Percentiles rank a stretch among this genome's conserved stretches.
Evolutionary conservation across 2,113 vertebrate species (phyloP).

Genomic region (Nerophis lumbriciformis): DNA sequence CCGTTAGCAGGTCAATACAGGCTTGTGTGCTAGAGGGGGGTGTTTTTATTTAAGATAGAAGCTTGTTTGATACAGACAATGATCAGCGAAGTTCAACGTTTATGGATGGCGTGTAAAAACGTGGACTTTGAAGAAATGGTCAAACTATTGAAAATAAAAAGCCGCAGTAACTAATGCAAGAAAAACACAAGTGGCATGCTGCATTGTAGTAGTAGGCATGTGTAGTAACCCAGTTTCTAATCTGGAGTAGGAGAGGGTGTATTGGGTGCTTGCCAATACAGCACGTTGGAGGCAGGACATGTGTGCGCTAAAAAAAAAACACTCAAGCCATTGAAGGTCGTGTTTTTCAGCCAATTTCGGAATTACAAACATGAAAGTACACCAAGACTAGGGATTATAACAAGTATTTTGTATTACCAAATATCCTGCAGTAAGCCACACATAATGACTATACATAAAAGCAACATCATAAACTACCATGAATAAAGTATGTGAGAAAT

Average conservation of each 20-base stretch:
- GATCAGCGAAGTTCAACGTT: too few relatives aligned
- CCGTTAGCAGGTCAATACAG: slow-evolving; percentile 67
- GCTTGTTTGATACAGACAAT: background rate
- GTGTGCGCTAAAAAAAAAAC: slow-evolving; percentile 32
- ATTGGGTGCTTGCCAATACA: slow-evolving; percentile 43
- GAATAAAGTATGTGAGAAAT: background rate
- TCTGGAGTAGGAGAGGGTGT: slow-evolving; percentile 30
- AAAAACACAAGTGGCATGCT: background rate
- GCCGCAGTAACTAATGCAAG: too few relatives aligned
- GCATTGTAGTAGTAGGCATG: background rate
- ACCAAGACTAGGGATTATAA: too few relatives aligned
- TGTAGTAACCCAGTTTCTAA: slow-evolving; percentile 15
- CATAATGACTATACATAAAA: background rate
- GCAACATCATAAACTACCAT: background rate
- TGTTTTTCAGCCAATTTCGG: too few relatives aligned
- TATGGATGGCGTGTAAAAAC: too few relatives aligned
- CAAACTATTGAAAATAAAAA: too few relatives aligned
- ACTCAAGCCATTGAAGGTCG: background rate
- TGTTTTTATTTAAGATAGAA: slow-evolving; percentile 35
- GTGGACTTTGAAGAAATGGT: too few relatives aligned
- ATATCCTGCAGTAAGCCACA: too few relatives aligned
- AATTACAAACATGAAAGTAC: too few relatives aligned
- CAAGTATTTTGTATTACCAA: too few relatives aligned
- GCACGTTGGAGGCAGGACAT: slow-evolving; percentile 52
- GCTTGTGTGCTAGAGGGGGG: slow-evolving; percentile 20